Conservation (phyloP, 2,113 vertebrate species). For the Macrotus californicus region DNA sequence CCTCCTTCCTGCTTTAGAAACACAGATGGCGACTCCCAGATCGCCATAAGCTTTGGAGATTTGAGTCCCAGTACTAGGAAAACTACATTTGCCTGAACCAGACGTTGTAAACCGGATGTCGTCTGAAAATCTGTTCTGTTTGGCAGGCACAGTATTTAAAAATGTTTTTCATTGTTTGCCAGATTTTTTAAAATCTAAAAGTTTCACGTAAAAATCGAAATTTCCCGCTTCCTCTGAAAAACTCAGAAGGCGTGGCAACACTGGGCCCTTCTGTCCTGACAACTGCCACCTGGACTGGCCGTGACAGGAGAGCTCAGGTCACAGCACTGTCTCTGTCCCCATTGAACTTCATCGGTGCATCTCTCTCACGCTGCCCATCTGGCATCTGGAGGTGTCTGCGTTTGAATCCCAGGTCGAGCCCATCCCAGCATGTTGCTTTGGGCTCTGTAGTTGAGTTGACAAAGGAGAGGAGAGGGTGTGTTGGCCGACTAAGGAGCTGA, state of each 20-base stretch:
- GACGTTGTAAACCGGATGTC: neutral
- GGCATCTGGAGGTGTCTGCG: neutral
- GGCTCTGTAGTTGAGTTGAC: neutral
- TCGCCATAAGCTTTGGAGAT: neutral
- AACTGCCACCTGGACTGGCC: too few species aligned
- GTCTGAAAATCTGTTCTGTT: constrained; percentile 47
- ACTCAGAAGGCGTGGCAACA: neutral
- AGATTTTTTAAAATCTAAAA: constrained; percentile 12
- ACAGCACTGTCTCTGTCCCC: neutral
- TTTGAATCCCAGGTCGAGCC: neutral
- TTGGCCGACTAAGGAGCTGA: neutral
- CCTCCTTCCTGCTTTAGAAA: constrained; percentile 31
- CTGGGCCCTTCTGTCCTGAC: neutral
- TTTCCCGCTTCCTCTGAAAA: neutral
- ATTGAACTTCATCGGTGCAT: neutral
- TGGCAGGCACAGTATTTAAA: constrained; percentile 37
- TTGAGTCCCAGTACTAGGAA: constrained; percentile 22
- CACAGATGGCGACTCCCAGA: constrained; percentile 27
- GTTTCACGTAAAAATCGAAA: neutral
- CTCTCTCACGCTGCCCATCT: neutral
- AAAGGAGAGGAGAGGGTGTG: neutral
- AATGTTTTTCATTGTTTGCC: constrained; percentile 34
- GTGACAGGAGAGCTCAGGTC: neutral
- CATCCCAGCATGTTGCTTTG: neutral
- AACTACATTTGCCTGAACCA: constrained; percentile 18